Base-by-base conservation (phyloP, 2,113 vertebrate species). In the Mola mola region DNA sequence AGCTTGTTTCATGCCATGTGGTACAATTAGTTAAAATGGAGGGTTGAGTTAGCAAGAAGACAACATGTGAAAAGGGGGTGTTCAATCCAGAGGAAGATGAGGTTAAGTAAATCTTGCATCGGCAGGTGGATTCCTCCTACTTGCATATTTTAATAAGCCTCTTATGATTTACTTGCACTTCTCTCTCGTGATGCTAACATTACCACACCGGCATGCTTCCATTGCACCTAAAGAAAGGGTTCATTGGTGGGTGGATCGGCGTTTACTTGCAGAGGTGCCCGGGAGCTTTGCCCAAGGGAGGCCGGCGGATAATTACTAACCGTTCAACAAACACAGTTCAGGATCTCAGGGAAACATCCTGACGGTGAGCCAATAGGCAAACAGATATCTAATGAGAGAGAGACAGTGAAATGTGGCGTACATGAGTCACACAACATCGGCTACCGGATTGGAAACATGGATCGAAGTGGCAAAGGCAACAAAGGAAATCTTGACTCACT, bases 281-380 rank as follows among this genome's bases (percentile, higher is more conserved):
- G 33, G 77, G 69, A 84, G 76, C 70, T 4, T 57, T 62, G 85
- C 80, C 75, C 69, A 75, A 47, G 80, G 85, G 85, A 84, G 42
- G 55, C 79, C 80, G 16, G 51, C 8, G 53, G 88, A 86, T 91
- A 88, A 90, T 90, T 90, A 82, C 82, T 83, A 83, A 88, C 68
- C 79, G 62, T 82, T 88, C 78, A 72, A 61, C 83, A 88, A 90
- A 87, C 79, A 80, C 56, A 62, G 48, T 56, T 58, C 53, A 57
- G 53, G 34, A 25, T 73, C 79, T 77, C 62, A 51, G 38, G 0
- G 26, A 82, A 62, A 65, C 52, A 62, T 26, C 46, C 63, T 79
- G 68, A 80, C 8, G 6, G 25, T 13, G 72, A 86, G 83, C 82
- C 76, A 72, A 68, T 69, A 55, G 57, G 75, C 75, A 83, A 85